Base-by-base conservation (phyloP, 2,888 invertebrate species). In the Trisateles emortualis region DNA sequence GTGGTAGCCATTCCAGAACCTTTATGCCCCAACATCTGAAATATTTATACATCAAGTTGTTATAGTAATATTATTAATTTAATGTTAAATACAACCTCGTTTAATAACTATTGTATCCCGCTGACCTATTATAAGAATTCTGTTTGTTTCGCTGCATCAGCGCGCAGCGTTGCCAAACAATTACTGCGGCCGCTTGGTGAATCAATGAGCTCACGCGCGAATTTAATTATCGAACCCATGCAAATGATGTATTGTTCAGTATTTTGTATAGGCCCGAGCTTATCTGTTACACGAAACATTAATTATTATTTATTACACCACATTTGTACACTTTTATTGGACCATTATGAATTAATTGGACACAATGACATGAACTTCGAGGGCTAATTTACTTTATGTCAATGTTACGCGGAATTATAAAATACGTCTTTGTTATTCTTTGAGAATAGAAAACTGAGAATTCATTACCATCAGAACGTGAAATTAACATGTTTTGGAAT, bases 201-300 rank as follows among this genome's bases (percentile, higher is more conserved):
- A 56, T 56, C 58, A 60, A 63, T 49, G 38, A 42, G 49, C 52
- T 52, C 55, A 59, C 54, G 55, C 56, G 54, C 65, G 61, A 71
- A 69, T 64, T 53, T 64, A 68, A 76, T 77, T 64, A 75, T 57
- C 59, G 52, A 44, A 43, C 41, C 22, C 55, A 73, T 74, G 71
- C 62, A 66, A 75, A 77, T 73, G 39, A 55, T 62, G 65, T 66
- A 80, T 72, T 75, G 78, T 79, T 75, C 60, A 54, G 16, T 58
- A 50, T 62, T 66, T 59, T 49, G 59, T 39, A 39, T 38, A 26
- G 26, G 39, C 5, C 46, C 29, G 29, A 2, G 24, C 29, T 9
- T 13, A 3, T 52, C 40, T 26, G 35, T 56, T 45, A 16, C 38
- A 24, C 4, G 42, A 52, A 61, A 53, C 45, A 33, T n/a, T 56